Percentiles rank a stretch among this genome's conserved stretches.
Evolutionary conservation across 2,797 vertebrate species (phyloP).

Genomic region (Cirrhinus mrigala): DNA sequence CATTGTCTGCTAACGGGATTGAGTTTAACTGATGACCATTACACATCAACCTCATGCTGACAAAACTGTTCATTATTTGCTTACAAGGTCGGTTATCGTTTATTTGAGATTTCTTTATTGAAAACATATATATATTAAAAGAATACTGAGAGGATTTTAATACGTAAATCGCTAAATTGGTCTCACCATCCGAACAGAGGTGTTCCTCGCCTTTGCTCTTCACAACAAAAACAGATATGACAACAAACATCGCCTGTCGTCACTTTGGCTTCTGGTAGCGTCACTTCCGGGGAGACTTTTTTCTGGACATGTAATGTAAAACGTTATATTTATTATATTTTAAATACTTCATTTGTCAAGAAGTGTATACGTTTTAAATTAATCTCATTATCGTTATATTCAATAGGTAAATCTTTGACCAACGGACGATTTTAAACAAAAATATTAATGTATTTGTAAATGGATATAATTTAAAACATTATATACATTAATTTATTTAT

Average conservation of each 20-base stretch:
- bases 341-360: too few species aligned
- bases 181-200: slow-evolving; percentile 51
- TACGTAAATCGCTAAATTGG: not conserved
- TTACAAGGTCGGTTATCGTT: not conserved
- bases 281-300: slow-evolving; percentile 67
- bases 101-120: not conserved
- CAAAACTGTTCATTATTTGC: not conserved
- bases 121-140: not conserved
- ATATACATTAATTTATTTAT: not conserved
- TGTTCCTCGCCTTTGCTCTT: slow-evolving; percentile 41
- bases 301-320: not conserved
- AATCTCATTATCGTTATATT: not conserved
- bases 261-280: slow-evolving; percentile 10
- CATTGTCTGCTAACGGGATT: not conserved
- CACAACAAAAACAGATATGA: slow-evolving; percentile 74
- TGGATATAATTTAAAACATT: not conserved
- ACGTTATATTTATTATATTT: not conserved
- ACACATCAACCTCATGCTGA: slow-evolving; percentile 3
- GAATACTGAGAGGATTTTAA: not conserved
- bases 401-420: too few species aligned
- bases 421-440: not conserved
- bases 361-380: not conserved
- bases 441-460: too few species aligned
- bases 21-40: not conserved
- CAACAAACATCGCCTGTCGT: slow-evolving; percentile 77